Percentiles rank a stretch among this genome's conserved stretches.
Conservation (phyloP, 2,888 invertebrate species). For the Eutolmus rufibarbis region DNA sequence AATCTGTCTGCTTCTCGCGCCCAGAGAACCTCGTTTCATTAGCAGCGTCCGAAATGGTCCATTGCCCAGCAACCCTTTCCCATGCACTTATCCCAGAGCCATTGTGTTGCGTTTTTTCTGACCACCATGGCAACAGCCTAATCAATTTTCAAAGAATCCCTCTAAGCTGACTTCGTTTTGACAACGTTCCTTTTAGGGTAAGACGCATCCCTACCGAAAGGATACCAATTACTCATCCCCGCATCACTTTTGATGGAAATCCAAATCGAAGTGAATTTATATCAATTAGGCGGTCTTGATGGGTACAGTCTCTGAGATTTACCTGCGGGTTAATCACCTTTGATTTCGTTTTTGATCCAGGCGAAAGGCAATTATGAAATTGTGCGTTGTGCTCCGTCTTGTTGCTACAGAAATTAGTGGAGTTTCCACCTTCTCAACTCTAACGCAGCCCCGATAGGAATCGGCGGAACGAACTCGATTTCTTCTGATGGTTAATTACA, state of each 20-base stretch:
- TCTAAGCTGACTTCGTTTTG: neutral
- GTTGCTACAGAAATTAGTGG: neutral
- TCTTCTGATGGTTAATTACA: neutral
- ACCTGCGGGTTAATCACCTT: conserved; percentile 34
- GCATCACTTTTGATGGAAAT: conserved; percentile 24
- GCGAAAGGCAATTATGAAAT: conserved; percentile 7
- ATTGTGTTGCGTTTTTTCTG: neutral
- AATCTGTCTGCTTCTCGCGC: neutral
- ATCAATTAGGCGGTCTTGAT: conserved; percentile 31
- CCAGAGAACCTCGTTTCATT: neutral
- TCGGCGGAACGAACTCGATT: conserved; percentile 2
- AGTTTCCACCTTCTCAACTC: neutral
- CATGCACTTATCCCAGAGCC: neutral
- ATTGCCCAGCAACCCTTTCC: neutral
- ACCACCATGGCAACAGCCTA: neutral
- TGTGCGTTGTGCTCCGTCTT: neutral
- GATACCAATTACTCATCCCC: conserved; percentile 19
- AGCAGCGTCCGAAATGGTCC: neutral
- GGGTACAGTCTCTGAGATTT: neutral
- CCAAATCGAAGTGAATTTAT: conserved; percentile 16
- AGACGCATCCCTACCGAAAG: neutral
- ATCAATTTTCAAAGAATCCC: neutral
- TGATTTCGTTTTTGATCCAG: conserved; percentile 17
- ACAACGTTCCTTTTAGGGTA: neutral
- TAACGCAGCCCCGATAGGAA: neutral